Percentiles rank a stretch among this genome's conserved stretches.
phyloP scores from a whole-genome alignment of 2,888 invertebrate genomes.

The Trachelus troglodyta region DNA sequence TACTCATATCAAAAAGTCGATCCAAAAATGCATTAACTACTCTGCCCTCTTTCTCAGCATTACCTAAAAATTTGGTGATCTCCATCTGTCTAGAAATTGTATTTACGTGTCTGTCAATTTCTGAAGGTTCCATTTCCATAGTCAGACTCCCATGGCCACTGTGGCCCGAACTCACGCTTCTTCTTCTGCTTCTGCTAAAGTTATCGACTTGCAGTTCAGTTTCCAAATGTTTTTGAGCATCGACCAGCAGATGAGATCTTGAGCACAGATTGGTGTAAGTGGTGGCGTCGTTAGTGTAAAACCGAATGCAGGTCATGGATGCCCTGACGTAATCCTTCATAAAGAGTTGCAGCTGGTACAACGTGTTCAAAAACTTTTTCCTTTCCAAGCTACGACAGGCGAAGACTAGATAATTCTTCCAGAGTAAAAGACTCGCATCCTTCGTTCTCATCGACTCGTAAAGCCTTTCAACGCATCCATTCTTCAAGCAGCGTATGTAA shows the following conservation, averaged over 20 bases:
- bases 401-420: slow-evolving; percentile 79
- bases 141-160: slow-evolving; percentile 64
- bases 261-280: slow-evolving; percentile 70
- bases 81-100: slow-evolving; percentile 86
- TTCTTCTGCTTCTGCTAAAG: slow-evolving; percentile 43
- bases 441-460: slow-evolving; percentile 74
- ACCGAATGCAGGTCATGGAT: slow-evolving; percentile 82
- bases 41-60: slow-evolving; percentile 71
- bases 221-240: slow-evolving; percentile 76
- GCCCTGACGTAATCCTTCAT: slow-evolving; percentile 81
- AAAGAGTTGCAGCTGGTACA: slow-evolving; percentile 79
- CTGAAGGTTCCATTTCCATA: slow-evolving; percentile 77
- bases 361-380: slow-evolving; percentile 75
- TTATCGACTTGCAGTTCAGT: slow-evolving; percentile 67
- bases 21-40: slow-evolving; percentile 44
- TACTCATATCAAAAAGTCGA: slow-evolving; percentile 49
- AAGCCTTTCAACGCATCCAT: slow-evolving; percentile 72
- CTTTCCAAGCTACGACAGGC: slow-evolving; percentile 79
- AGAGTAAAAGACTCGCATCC: slow-evolving; percentile 75
- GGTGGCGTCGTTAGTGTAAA: slow-evolving; percentile 75
- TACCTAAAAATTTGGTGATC: slow-evolving; percentile 78
- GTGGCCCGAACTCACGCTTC: slow-evolving; percentile 35
- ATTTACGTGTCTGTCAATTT: slow-evolving; percentile 82
- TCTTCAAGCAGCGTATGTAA: slow-evolving; percentile 76
- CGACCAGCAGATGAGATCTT: slow-evolving; percentile 69